Evolutionary conservation across 2,888 invertebrate genomes (phyloP), one percentile per base, ranked within the genome.

Genomic region (Clostera curtula): DNA sequence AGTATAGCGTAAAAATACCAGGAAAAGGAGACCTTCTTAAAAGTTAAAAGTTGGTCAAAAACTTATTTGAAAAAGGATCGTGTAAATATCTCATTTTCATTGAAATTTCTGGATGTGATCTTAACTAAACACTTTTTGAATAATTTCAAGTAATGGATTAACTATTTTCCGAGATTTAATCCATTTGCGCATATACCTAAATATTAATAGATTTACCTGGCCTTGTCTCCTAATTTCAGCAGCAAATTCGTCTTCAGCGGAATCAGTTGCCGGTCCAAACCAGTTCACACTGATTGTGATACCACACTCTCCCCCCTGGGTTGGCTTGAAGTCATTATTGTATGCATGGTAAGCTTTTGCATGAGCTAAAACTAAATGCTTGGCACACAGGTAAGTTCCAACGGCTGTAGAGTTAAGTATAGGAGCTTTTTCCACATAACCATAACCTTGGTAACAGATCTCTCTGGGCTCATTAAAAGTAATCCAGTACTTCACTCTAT

Each of bases 391-490:
- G 15, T 15, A 15, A 4, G 15, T 15, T 4, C 15, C 15, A 15
- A 15, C 15, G 6, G 75, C 84, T 0, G 75, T 52, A 0, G 65
- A 51, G 15, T 75, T 61, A 2, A 82, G 28, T 7, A 60, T 53
- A 0, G 74, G 75, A 1, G 73, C 68, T 27, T 49, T 51, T 1
- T 48, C 46, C 0, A 30, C 49, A 2, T 23, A 32, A 1, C 79
- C 82, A 43, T 87, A 88, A 0, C 84, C 85, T 5, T 54, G 40
- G 1, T 43, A 49, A 19, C 73, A 77, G 13, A 66, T 56, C 29
- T 69, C 59, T 31, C 52, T 61, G 0, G 87, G 87, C 38, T 88
- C 88, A 43, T 88, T 88, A 28, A 87, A 75, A 0, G 88, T 88
- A 3, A 87, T 79, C 85, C 87, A 88, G 7, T 57, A 51, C 39